Evolutionary conservation across 2,113 vertebrate species (phyloP).

Genomic region (Eublepharis macularius): DNA sequence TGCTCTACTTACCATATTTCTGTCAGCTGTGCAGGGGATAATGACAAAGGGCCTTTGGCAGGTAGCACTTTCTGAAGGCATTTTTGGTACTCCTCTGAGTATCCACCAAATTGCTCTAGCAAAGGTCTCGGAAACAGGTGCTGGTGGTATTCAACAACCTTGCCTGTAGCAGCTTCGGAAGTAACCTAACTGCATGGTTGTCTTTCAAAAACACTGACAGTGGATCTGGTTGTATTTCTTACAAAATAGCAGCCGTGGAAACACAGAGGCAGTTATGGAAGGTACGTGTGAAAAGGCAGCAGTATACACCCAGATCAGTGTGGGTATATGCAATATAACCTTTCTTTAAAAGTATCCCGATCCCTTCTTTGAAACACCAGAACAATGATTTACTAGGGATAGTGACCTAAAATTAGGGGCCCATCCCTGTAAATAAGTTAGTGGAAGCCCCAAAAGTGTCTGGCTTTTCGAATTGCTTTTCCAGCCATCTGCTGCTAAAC

Average conservation of each 20-base stretch:
- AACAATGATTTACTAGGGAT: not conserved
- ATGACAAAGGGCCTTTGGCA: no score
- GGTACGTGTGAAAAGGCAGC: not conserved
- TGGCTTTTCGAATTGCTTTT: not conserved
- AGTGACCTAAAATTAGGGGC: not conserved
- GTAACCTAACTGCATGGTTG: not conserved
- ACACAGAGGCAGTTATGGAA: no score
- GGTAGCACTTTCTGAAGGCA: no score
- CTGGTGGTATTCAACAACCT: not conserved
- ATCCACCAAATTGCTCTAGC: no score
- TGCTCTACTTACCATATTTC: not conserved
- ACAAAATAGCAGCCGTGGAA: not conserved
- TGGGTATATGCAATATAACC: not conserved
- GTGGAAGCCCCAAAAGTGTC: not conserved
- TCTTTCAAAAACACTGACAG: not conserved
- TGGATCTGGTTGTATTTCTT: not conserved
- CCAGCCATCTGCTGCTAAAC: accelerated
- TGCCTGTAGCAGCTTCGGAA: not conserved
- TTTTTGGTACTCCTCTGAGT: no score
- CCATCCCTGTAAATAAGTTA: no score
- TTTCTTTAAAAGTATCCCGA: not conserved
- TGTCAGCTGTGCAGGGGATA: no score
- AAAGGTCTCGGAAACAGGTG: no score
- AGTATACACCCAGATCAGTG: no score
- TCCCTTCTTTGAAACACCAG: not conserved